phyloP scores from a whole-genome alignment of 2,797 vertebrate genomes.

The Cossypha caffra region DNA sequence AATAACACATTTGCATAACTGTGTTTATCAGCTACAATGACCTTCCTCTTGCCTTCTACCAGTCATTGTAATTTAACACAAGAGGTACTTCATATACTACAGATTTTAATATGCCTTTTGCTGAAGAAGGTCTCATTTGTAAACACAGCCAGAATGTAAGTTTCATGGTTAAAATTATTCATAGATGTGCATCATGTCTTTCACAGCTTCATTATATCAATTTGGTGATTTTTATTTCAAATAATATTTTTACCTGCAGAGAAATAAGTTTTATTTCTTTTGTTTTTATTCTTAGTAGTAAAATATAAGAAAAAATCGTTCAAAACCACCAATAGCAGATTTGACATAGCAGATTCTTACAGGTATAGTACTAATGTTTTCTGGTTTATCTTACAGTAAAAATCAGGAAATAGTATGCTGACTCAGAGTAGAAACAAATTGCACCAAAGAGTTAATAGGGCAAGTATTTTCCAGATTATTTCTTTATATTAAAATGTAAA shows the following conservation, averaged over 20 bases:
- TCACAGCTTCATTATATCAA: background rate
- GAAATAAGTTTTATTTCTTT: background rate
- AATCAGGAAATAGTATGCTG: background rate
- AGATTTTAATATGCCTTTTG: constrained; percentile 11
- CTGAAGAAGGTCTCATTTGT: background rate
- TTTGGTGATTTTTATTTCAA: background rate
- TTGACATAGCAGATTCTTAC: background rate
- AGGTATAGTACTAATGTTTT: background rate
- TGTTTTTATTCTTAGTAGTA: fast-evolving
- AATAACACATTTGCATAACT: constrained; percentile 55
- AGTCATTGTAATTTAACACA: constrained; percentile 39
- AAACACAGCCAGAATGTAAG: background rate
- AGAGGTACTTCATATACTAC: background rate
- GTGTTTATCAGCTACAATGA: constrained; percentile 41
- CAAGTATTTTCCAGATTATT: background rate
- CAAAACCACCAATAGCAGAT: background rate
- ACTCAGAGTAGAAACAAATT: background rate
- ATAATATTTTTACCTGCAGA: background rate
- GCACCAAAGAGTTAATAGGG: background rate
- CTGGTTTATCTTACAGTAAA: background rate
- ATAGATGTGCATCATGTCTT: background rate
- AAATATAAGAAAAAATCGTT: background rate
- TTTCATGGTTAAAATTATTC: background rate
- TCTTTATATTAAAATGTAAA: background rate
- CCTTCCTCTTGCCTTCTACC: constrained; percentile 34